phyloP scores from a whole-genome alignment of 2,888 invertebrate genomes.

The Spisula subtruncata region DNA sequence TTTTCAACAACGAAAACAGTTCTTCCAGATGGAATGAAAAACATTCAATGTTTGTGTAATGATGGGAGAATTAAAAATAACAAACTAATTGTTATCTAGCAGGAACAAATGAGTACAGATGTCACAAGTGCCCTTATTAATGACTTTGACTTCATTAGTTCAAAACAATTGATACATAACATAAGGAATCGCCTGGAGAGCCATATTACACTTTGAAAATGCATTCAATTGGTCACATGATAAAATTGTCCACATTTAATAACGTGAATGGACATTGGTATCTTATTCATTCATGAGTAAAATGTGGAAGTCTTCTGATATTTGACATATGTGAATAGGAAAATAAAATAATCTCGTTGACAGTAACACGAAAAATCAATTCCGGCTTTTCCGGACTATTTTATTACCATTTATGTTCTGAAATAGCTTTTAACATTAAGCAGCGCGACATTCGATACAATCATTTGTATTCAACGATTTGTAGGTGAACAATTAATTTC shows the following conservation, averaged over 20 bases:
- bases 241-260: neutral
- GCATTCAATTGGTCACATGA: neutral
- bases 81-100: too few relatives aligned
- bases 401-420: conserved; percentile 1
- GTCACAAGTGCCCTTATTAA: neutral
- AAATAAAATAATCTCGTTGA: neutral
- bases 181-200: too few relatives aligned
- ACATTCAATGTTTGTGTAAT: too few relatives aligned
- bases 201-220: neutral
- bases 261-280: neutral
- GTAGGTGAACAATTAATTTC: neutral
- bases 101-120: neutral
- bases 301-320: neutral
- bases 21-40: too few relatives aligned
- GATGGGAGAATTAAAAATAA: too few relatives aligned
- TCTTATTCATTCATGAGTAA: neutral
- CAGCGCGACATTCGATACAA: neutral
- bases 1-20: too few relatives aligned
- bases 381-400: too few relatives aligned
- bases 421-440: neutral
- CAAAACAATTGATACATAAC: too few relatives aligned
- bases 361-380: conserved; percentile 11
- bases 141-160: too few relatives aligned
- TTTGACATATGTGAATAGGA: neutral
- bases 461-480: neutral